Percentiles rank a stretch among this genome's conserved stretches.
Evolutionary conservation across 2,113 vertebrate species (phyloP).

Genomic region (Callaeas wilsoni): DNA sequence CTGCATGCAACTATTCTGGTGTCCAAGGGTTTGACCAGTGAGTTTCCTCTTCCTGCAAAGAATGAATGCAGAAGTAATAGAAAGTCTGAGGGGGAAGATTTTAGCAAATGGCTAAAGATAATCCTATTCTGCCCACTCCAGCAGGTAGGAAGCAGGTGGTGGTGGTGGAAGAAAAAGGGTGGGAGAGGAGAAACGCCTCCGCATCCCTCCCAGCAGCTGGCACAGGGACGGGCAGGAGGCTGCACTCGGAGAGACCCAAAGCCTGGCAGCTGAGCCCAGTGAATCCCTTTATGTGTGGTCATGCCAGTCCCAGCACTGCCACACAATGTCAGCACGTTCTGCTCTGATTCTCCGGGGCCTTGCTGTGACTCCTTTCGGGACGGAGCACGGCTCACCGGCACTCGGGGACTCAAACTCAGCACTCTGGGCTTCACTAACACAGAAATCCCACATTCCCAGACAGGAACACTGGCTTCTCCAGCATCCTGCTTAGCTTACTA

Average conservation of each 20-base stretch:
- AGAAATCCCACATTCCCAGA: background rate
- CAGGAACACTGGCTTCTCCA: background rate
- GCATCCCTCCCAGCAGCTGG: background rate
- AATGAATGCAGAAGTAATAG: conserved; percentile 65
- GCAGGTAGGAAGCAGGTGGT: conserved; percentile 39
- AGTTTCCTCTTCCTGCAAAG: conserved; percentile 66
- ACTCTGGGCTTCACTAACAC: background rate
- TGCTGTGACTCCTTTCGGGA: background rate
- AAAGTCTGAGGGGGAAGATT: conserved; percentile 51
- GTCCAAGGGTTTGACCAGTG: conserved; percentile 68
- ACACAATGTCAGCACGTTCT: conserved; percentile 10
- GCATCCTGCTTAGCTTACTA: background rate
- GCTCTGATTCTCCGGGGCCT: conserved; percentile 34
- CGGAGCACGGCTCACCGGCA: background rate
- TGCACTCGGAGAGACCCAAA: background rate
- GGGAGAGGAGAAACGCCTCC: background rate
- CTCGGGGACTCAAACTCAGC: background rate
- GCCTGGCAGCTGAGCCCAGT: background rate
- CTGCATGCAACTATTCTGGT: conserved; percentile 67
- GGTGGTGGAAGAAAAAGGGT: conserved; percentile 2
- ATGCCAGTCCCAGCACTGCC: background rate
- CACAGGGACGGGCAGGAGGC: background rate
- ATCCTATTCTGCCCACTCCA: conserved; percentile 31
- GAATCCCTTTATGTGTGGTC: background rate
- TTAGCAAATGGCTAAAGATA: conserved; percentile 57